Evolutionary conservation across 2,888 invertebrate genomes (phyloP), one percentile per base, ranked within the genome.

Genomic region (Zelleria hepariella): DNA sequence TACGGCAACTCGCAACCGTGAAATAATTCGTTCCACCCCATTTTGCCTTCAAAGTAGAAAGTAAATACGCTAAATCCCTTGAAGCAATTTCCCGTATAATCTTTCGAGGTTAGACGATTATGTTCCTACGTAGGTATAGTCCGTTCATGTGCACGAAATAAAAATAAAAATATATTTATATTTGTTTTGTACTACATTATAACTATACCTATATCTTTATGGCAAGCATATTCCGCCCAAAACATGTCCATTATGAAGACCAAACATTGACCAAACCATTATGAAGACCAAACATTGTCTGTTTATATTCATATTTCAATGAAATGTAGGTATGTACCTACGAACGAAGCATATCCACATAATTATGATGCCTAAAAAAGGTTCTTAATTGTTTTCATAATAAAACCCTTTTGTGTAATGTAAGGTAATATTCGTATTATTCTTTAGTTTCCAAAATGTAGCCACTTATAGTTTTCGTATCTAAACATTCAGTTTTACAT

Each of bases 401-500:
- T 15, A 42, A 42, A 42, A 42, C 32, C 4, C 32, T 15, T 10
- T 42, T 42, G 10, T 42, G 32, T 42, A 42, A 5, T 42, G 15
- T 42, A 42, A 42, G 32, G 10, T 42, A 42, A 42, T 42, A 42
- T 42, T 42, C 32, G 10, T 42, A 5, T 42, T 42, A 10, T 15
- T 42, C 5, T 42, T 42, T 42, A 42, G 32, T 42, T 10, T 15
- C 15, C 32, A 42, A 42, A 42, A 42, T 2, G 32, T 42, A 42
- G 32, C 15, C 32, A 4, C 32, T 32, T 32, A 42, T 42, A 42
- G 15, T 5, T 21, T 21, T 58, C 51, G 52, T 75, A 71, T 77
- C 78, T 78, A 81, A 80, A 80, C 73, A 73, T 78, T 77, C 71
- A 80, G 75, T 77, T 74, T 80, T 70, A 73, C 68, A 69, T 56